Conservation (phyloP, 35 echinoderm and acorn worm species). For the Lytechinus pictus region DNA sequence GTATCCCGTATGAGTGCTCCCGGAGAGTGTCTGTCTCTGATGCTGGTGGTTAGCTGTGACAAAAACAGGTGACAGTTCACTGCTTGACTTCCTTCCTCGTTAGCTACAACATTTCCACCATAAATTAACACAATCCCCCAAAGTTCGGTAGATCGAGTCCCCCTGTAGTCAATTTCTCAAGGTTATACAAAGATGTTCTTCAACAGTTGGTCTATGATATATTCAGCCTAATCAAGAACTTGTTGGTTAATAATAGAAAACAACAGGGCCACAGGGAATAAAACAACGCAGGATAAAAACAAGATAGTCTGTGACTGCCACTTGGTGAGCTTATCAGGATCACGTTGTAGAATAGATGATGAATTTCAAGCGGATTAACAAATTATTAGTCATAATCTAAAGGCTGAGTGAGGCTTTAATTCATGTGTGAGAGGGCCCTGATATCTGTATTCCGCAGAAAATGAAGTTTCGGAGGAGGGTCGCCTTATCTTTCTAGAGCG, state of each 20-base stretch:
- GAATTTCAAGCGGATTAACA: neutral
- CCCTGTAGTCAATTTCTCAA: neutral
- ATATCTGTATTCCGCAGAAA: constrained; percentile 18
- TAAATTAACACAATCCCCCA: neutral
- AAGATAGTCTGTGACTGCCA: constrained; percentile 9
- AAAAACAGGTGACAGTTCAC: constrained; percentile 38
- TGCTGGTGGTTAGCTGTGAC: constrained; percentile 10
- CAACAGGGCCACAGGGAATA: neutral
- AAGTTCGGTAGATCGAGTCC: neutral
- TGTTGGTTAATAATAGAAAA: neutral
- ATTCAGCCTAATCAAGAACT: neutral
- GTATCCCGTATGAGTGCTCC: neutral
- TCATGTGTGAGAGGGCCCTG: constrained; percentile 4
- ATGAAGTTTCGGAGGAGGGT: neutral
- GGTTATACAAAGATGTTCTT: neutral
- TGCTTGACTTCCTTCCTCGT: constrained; percentile 22
- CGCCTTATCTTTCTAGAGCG: constrained; percentile 3
- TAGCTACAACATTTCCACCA: constrained; percentile 1
- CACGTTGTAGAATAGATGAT: neutral
- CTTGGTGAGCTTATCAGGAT: constrained; percentile 1
- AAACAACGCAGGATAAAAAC: neutral
- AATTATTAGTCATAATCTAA: constrained; percentile 15
- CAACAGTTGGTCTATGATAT: neutral
- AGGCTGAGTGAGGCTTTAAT: constrained; percentile 17
- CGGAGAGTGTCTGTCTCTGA: neutral